Percentiles rank a stretch among this genome's conserved stretches.
These are phyloP conservation scores for Amphipoea lucens DNA, from an alignment of 2,888 invertebrate genomes.

Conservation along the genomic window DNA sequence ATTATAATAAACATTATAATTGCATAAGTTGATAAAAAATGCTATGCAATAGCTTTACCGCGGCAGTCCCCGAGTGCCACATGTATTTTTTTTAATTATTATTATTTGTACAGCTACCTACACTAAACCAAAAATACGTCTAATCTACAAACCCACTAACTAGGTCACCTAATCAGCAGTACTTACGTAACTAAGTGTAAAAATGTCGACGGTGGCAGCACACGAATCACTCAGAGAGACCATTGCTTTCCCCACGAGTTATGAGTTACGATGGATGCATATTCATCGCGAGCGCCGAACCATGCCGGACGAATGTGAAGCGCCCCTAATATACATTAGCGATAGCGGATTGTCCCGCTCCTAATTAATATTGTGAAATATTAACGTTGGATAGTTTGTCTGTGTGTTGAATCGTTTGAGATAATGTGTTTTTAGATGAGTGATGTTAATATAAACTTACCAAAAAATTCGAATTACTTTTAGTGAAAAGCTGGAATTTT, in stretches of 20 bases:
- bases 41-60: no score
- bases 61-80: no score
- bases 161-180: constrained; percentile 39
- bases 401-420: constrained; percentile 3
- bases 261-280: constrained; percentile 57
- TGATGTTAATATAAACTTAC: neutral
- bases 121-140: neutral
- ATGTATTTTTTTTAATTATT: no score
- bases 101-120: no score
- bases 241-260: constrained; percentile 36
- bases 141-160: constrained; percentile 5
- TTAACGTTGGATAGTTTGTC: constrained; percentile 2
- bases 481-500: neutral
- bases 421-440: neutral
- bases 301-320: constrained; percentile 42
- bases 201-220: constrained; percentile 22
- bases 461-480: neutral
- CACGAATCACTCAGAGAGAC: constrained; percentile 39
- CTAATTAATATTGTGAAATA: constrained; percentile 56
- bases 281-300: constrained; percentile 54
- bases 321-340: constrained; percentile 59
- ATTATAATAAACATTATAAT: no score
- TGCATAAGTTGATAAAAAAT: no score
- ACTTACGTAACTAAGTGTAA: constrained; percentile 29
- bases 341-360: constrained; percentile 47